A percentile compares a stretch with the other conserved stretches of the same genome.
phyloP scores from a whole-genome alignment of 2,113 vertebrate species.

The Lagopus muta region DNA sequence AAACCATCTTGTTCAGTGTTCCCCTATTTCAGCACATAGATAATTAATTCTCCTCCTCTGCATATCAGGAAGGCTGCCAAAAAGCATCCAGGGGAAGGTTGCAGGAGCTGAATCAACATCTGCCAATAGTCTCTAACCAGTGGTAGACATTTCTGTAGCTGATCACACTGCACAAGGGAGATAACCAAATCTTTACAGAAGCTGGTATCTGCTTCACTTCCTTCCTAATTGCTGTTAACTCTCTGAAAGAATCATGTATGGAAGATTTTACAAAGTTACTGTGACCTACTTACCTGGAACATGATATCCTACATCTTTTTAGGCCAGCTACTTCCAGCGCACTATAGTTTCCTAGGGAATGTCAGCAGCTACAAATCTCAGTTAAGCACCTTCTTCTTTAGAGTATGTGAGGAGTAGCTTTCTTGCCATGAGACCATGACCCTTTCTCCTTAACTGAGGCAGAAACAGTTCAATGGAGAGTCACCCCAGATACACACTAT shows the following conservation, averaged over 20 bases:
- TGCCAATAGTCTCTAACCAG: neutral
- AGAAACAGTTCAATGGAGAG: neutral
- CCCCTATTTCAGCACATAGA: neutral
- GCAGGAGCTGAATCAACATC: neutral
- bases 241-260: neutral
- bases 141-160: neutral
- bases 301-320: neutral
- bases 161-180: neutral
- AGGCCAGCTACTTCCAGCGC: neutral
- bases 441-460: neutral
- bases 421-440: fast-evolving
- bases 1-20: neutral
- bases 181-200: neutral
- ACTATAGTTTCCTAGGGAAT: neutral
- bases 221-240: neutral
- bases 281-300: neutral
- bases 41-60: neutral
- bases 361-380: neutral
- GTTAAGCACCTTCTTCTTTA: neutral
- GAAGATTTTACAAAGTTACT: neutral
- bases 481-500: neutral
- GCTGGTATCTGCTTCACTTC: neutral
- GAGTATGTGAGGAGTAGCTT: neutral
- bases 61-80: neutral
- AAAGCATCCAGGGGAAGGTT: neutral